phyloP scores from a whole-genome alignment of 1,140 invertebrate species.

The Camponotus pennsylvanicus region DNA sequence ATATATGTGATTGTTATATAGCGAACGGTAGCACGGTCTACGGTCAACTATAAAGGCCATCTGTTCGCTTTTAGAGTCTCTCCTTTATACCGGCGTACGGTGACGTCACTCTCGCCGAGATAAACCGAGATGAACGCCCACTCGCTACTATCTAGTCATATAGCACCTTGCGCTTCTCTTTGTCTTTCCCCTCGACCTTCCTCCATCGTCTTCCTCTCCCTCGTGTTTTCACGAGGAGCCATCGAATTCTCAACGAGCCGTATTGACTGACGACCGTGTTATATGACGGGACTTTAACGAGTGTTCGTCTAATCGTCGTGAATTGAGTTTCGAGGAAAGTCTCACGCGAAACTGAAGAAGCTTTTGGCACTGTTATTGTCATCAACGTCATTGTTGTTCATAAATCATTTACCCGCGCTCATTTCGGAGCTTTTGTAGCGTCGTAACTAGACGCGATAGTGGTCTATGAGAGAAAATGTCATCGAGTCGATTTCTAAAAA shows the following conservation, averaged over 20 bases:
- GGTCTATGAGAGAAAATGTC: not conserved
- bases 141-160: slow-evolving; percentile 49
- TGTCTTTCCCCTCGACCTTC: slow-evolving; percentile 6
- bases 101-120: slow-evolving; percentile 77
- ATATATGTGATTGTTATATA: not conserved
- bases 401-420: slow-evolving; percentile 67
- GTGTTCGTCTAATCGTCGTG: slow-evolving; percentile 68
- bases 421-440: not conserved
- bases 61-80: slow-evolving; percentile 80
- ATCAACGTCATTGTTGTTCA: slow-evolving; percentile 64
- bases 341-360: slow-evolving; percentile 41
- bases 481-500: not conserved
- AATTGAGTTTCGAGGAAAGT: slow-evolving; percentile 65
- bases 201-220: not conserved
- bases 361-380: slow-evolving; percentile 61
- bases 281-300: slow-evolving; percentile 68
- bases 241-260: slow-evolving; percentile 36
- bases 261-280: slow-evolving; percentile 56
- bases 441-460: not conserved
- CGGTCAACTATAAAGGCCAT: slow-evolving; percentile 80
- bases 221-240: slow-evolving; percentile 24
- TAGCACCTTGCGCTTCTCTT: slow-evolving; percentile 58
- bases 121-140: slow-evolving; percentile 77
- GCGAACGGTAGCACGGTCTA: slow-evolving; percentile 57
- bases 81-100: slow-evolving; percentile 66